Base-by-base conservation (phyloP, 2,113 vertebrate species). In the Passer montanus region DNA sequence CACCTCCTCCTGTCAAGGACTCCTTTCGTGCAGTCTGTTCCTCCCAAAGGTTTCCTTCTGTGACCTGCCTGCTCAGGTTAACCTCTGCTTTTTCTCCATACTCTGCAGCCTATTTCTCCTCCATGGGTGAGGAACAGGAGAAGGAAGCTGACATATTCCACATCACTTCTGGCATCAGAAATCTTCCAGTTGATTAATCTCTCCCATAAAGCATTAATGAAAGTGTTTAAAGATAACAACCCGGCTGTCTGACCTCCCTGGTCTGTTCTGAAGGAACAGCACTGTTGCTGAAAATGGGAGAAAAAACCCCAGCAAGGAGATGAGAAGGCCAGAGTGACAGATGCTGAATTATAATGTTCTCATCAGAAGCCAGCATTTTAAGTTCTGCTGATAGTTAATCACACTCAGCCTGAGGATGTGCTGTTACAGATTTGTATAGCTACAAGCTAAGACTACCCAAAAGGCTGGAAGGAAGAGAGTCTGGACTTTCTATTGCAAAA, bases 231-330 rank as follows among this genome's bases (percentile, higher is more conserved):
- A 81, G n/a, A 37, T 68, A 76, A 35, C 15, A 77, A 19, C 24
- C 37, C 46, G 33, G 10, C 77, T 90, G 8, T 62, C 30, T 74
- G 31, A 21, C 46, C 28, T 73, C 7, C 21, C 24, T 44, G 49
- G 49, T 80, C 41, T 47, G 15, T 78, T 85, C 35, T 68, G 70
- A 75, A 93, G 53, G 26, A 35, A 10, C 19, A 76, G 26, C 10
- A 8, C 18, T 68, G 41, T 16, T 83, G 62, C 33, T 83, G 70
- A 92, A 79, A 88, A 59, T 28, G 15, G 2, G 12, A 87, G 19
- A 4, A 9, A 62, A 49, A 62, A 49, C 3, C 0, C 0, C 43
- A 50, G 13, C 6, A 67, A 41, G n/a, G 13, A 37, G 28, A 39
- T 68, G 47, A 83, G 84, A 75, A 75, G 44, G 33, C 72, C 0